Conservation (phyloP, 2,888 invertebrate species). For the Horisme vitalbata region DNA sequence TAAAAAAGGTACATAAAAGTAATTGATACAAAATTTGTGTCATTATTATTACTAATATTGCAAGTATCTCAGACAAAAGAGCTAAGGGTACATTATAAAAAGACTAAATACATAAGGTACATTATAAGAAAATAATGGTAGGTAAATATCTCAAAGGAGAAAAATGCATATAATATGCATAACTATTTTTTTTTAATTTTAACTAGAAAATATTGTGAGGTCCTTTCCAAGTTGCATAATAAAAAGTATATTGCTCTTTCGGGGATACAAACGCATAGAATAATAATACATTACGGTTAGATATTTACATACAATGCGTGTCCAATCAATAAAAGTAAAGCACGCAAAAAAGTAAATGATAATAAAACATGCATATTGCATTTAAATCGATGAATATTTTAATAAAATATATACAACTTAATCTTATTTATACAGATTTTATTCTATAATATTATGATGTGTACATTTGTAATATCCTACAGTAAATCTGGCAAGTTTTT, state of each 20-base stretch:
- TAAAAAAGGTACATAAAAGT: too few relatives aligned
- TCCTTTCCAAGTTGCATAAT: slow-evolving; percentile 1
- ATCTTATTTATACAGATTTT: slow-evolving; percentile 11
- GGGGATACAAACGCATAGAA: slow-evolving; percentile 20
- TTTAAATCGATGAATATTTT: slow-evolving; percentile 3
- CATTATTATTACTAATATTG: too few relatives aligned
- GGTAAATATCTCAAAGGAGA: too few relatives aligned
- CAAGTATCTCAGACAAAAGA: too few relatives aligned
- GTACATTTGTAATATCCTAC: neutral
- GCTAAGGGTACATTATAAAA: too few relatives aligned
- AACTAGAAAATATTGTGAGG: too few relatives aligned
- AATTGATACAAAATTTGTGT: too few relatives aligned
- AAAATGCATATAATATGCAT: too few relatives aligned
- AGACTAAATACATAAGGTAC: too few relatives aligned
- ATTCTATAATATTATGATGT: neutral
- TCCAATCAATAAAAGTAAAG: slow-evolving; percentile 13
- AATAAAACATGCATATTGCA: neutral
- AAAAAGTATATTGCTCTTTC: slow-evolving; percentile 23
- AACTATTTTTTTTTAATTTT: too few relatives aligned
- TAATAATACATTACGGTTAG: slow-evolving; percentile 21
- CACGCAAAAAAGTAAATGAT: slow-evolving; percentile 9
- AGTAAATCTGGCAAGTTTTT: slow-evolving; percentile 15
- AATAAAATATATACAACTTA: slow-evolving; percentile 11
- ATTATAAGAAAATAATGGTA: too few relatives aligned
- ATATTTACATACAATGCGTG: slow-evolving; percentile 8